A percentile compares a stretch with the other conserved stretches of the same genome.
Evolutionary conservation across 2,888 invertebrate species (phyloP).

Genomic region (Phasia obesa): DNA sequence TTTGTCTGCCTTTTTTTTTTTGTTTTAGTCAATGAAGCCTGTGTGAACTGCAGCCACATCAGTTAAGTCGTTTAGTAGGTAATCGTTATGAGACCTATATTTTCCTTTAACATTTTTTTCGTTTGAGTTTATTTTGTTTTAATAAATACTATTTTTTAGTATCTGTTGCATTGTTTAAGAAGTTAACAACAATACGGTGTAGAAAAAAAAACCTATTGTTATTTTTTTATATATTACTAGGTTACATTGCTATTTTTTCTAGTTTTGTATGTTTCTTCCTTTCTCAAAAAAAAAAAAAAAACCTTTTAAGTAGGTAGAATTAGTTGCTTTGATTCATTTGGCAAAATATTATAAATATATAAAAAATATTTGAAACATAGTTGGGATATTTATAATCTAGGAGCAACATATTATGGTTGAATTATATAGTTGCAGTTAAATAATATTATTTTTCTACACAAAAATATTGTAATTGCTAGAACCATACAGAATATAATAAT

Average conservation of each 20-base stretch:
- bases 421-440: too few species aligned
- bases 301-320: too few species aligned
- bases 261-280: background rate
- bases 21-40: constrained; percentile 17
- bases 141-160: constrained; percentile 44
- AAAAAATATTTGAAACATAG: too few species aligned
- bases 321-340: background rate
- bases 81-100: constrained; percentile 71
- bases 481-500: too few species aligned
- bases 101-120: constrained; percentile 38
- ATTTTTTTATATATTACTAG: constrained; percentile 52
- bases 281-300: too few species aligned
- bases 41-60: constrained; percentile 47
- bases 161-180: constrained; percentile 65
- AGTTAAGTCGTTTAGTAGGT: constrained; percentile 69
- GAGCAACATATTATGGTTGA: too few species aligned
- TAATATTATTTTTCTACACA: too few species aligned
- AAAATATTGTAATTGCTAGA: too few species aligned
- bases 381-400: too few species aligned
- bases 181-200: constrained; percentile 31
- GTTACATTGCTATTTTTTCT: constrained; percentile 12
- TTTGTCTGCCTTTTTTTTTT: constrained; percentile 7
- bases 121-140: constrained; percentile 48
- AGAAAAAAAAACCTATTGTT: constrained; percentile 58
- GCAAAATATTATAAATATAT: too few species aligned